phyloP scores from a whole-genome alignment of 2,113 vertebrate genomes.

The Sylvicapra grimmia region DNA sequence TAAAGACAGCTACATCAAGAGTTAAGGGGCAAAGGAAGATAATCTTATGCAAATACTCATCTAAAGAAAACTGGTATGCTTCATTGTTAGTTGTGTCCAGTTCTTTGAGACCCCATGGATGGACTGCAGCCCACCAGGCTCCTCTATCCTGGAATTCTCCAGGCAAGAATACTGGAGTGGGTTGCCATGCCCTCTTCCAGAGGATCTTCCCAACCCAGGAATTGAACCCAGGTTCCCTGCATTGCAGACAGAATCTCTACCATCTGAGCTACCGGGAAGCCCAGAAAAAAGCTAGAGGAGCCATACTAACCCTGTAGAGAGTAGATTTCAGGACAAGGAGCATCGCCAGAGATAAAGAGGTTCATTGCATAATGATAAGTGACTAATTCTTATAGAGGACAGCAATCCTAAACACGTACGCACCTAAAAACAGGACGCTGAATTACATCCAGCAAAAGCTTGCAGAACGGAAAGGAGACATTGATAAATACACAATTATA shows the following conservation, averaged over 20 bases:
- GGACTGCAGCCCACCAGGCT: neutral
- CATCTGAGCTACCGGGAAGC: neutral
- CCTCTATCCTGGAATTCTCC: neutral
- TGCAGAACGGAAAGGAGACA: neutral
- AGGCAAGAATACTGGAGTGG: neutral
- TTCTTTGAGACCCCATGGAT: neutral
- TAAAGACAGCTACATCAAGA: neutral
- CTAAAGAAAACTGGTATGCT: neutral
- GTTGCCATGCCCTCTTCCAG: neutral
- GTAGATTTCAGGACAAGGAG: neutral
- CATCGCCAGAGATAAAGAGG: neutral
- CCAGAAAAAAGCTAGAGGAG: neutral
- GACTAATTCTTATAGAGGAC: neutral
- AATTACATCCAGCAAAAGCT: neutral
- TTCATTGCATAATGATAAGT: neutral
- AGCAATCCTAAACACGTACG: neutral
- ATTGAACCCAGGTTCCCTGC: neutral
- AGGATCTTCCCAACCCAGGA: neutral
- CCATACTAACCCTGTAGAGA: too few relatives aligned
- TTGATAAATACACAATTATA: neutral
- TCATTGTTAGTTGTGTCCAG: neutral
- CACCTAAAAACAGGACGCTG: neutral
- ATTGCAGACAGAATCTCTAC: neutral
- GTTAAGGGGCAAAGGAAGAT: neutral
- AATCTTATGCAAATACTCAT: neutral